phyloP scores from a whole-genome alignment of 2,797 vertebrate species.

The Phoebastria nigripes region DNA sequence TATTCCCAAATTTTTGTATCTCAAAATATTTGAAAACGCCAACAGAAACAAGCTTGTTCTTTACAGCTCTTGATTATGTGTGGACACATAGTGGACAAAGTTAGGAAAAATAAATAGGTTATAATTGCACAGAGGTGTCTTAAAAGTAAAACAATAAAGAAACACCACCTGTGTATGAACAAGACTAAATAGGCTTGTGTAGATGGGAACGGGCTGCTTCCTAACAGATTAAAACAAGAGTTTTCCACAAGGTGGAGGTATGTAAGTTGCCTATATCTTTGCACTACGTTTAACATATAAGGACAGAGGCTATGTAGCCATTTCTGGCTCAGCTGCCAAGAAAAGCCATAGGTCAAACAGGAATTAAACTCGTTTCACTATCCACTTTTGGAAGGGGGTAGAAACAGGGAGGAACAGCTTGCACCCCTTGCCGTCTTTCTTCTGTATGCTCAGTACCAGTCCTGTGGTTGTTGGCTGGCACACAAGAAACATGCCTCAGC shows the following conservation, averaged over 20 bases:
- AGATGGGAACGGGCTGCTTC: not conserved
- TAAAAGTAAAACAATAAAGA: not conserved
- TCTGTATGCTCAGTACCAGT: not conserved
- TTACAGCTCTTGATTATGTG: not conserved
- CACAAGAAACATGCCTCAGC: slow-evolving; percentile 13
- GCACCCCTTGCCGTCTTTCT: not conserved
- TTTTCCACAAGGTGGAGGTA: not conserved
- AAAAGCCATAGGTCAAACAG: not conserved
- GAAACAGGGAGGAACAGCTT: not conserved
- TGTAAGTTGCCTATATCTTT: not conserved
- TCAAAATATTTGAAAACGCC: not conserved
- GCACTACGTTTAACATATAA: not conserved
- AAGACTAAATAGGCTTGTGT: not conserved
- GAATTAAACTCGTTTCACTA: not conserved
- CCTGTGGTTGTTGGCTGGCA: slow-evolving; percentile 4
- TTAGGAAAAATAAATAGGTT: not conserved
- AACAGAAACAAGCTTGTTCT: not conserved
- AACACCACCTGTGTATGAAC: not conserved
- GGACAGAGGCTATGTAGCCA: not conserved
- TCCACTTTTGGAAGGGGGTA: not conserved
- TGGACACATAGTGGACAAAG: not conserved
- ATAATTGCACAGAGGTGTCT: not conserved
- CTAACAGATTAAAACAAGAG: not conserved
- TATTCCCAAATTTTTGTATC: not conserved
- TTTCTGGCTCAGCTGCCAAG: not conserved